Conservation (phyloP, 2,113 vertebrate species). For the Crotalus tigris region DNA sequence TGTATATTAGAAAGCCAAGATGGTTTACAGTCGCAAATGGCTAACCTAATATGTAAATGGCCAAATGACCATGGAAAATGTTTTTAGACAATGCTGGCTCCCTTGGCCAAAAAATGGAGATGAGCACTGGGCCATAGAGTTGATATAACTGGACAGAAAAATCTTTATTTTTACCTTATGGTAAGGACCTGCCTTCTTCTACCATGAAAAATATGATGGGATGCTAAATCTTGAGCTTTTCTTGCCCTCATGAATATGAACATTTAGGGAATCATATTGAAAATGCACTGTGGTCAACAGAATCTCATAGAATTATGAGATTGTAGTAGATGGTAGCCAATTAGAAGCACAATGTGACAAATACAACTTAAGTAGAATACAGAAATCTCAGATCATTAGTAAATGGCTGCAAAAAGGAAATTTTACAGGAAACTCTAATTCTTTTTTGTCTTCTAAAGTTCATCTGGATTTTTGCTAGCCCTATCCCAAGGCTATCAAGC, state of each 20-base stretch:
- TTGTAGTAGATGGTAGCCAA: not conserved
- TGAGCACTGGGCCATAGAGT: too few species aligned
- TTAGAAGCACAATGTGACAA: not conserved
- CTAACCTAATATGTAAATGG: not conserved
- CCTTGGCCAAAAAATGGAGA: too few species aligned
- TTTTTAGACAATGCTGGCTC: too few species aligned
- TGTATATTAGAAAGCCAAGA: not conserved
- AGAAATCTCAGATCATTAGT: not conserved
- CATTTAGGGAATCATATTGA: not conserved
- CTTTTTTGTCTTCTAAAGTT: not conserved
- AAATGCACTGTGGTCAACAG: not conserved
- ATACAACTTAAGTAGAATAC: not conserved
- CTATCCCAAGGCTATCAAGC: not conserved
- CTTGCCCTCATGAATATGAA: not conserved
- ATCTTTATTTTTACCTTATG: not conserved
- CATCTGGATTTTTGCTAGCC: not conserved
- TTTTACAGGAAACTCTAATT: not conserved
- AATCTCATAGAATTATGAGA: not conserved
- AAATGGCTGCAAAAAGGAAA: not conserved
- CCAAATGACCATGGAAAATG: too few species aligned
- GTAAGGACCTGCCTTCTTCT: not conserved
- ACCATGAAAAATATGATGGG: not conserved
- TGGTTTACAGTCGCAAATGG: not conserved
- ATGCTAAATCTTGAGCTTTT: not conserved
- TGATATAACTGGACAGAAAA: too few species aligned